Conservation (phyloP, 2,888 invertebrate species). For the Drosophila pseudotakahashii region DNA sequence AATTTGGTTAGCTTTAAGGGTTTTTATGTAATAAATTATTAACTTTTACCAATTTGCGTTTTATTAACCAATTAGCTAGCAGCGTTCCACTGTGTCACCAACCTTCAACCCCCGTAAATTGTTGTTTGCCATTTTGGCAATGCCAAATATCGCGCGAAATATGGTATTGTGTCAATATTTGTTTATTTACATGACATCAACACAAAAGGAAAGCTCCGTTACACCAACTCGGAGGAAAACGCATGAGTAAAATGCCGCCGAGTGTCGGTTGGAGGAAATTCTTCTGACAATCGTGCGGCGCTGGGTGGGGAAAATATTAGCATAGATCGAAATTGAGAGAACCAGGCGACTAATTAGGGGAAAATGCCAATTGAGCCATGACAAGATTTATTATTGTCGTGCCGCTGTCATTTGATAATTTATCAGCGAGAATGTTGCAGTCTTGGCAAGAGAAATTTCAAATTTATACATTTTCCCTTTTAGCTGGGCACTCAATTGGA, state of each 20-base stretch:
- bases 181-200: slow-evolving; percentile 38
- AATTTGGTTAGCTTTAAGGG: too few relatives aligned
- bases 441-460: slow-evolving; percentile 22
- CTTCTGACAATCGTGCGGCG: not conserved
- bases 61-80: too few relatives aligned
- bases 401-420: slow-evolving; percentile 59
- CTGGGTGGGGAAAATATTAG: slow-evolving; percentile 3
- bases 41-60: not conserved
- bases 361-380: slow-evolving; percentile 63
- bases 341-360: slow-evolving; percentile 24
- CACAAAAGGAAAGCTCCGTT: slow-evolving; percentile 45
- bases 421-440: slow-evolving; percentile 53
- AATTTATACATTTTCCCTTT: not conserved
- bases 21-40: not conserved
- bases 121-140: slow-evolving; percentile 18
- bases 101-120: slow-evolving; percentile 8
- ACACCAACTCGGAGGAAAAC: slow-evolving; percentile 17
- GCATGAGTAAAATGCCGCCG: slow-evolving; percentile 46
- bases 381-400: slow-evolving; percentile 59
- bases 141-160: slow-evolving; percentile 28
- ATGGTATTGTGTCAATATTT: slow-evolving; percentile 37
- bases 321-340: slow-evolving; percentile 37
- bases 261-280: slow-evolving; percentile 43
- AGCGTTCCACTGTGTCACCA: slow-evolving; percentile 1
- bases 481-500: slow-evolving; percentile 51